Percentiles rank a stretch among this genome's conserved stretches.
phyloP scores from a whole-genome alignment of 2,888 invertebrate species.

The Drosophila mercatorum region DNA sequence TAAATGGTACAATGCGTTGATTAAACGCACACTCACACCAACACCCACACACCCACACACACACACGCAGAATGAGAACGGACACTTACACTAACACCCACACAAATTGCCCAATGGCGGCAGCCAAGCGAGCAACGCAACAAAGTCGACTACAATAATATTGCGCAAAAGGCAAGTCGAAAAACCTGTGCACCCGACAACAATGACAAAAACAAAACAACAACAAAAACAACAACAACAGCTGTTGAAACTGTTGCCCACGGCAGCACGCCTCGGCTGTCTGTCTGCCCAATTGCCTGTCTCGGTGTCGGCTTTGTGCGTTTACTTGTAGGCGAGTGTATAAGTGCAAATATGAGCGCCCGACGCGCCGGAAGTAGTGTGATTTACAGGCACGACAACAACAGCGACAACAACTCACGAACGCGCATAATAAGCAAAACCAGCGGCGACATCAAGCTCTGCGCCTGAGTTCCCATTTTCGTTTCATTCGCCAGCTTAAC shows the following conservation, averaged over 20 bases:
- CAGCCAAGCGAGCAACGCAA: slow-evolving; percentile 49
- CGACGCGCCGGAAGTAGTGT: slow-evolving; percentile 75
- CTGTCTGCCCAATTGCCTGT: slow-evolving; percentile 31
- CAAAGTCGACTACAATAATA: slow-evolving; percentile 68
- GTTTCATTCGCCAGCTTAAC: slow-evolving; percentile 12
- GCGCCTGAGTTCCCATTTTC: slow-evolving; percentile 7
- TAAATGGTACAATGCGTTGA: slow-evolving; percentile 77
- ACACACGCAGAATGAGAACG: slow-evolving; percentile 6
- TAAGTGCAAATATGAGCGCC: slow-evolving; percentile 41
- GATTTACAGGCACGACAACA: slow-evolving; percentile 66
- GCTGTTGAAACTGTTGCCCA: slow-evolving; percentile 53
- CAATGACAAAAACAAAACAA: slow-evolving; percentile 26
- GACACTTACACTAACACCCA: slow-evolving; percentile 13
- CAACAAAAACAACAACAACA: slow-evolving; percentile 16
- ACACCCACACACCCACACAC: slow-evolving; percentile 7
- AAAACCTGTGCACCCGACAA: slow-evolving; percentile 51
- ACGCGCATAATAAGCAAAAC: slow-evolving; percentile 66
- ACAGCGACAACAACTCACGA: slow-evolving; percentile 24
- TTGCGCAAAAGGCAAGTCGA: slow-evolving; percentile 44
- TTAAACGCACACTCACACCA: slow-evolving; percentile 66
- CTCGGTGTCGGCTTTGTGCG: slow-evolving; percentile 21
- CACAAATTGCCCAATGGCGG: slow-evolving; percentile 46
- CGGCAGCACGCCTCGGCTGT: slow-evolving; percentile 28
- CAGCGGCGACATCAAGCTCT: slow-evolving; percentile 20
- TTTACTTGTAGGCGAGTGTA: slow-evolving; percentile 27